These are phyloP conservation scores for Anoplolepis gracilipes DNA, from an alignment of 1,140 invertebrate species.

Conservation along the genomic window DNA sequence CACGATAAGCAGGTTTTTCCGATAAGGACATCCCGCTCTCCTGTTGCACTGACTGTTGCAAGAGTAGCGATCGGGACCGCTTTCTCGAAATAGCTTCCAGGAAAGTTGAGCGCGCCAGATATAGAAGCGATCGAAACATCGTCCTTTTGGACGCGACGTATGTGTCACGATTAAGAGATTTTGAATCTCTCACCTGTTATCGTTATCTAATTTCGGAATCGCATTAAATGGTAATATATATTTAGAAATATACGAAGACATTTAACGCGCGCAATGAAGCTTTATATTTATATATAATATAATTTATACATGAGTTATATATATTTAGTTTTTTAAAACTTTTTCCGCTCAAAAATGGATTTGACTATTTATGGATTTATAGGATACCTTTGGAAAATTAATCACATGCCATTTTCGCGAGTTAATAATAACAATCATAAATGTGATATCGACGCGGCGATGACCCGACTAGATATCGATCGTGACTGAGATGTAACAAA, in stretches of 20 bases:
- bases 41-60: slow-evolving; percentile 28
- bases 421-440: slow-evolving; percentile 46
- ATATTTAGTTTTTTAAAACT: background rate
- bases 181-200: slow-evolving; percentile 15
- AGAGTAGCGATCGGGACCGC: slow-evolving; percentile 35
- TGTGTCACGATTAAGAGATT: slow-evolving; percentile 24
- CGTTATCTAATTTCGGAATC: slow-evolving; percentile 12
- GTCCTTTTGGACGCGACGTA: background rate
- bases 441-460: slow-evolving; percentile 30
- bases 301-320: no score
- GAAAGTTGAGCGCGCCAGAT: slow-evolving; percentile 15
- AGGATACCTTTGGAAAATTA: background rate
- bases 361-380: background rate
- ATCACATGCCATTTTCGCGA: background rate
- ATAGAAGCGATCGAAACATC: slow-evolving; percentile 47
- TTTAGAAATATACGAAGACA: background rate
- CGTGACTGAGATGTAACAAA: slow-evolving; percentile 44
- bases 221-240: background rate
- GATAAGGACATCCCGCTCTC: slow-evolving; percentile 61
- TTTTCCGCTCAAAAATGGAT: background rate
- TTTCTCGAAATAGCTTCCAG: slow-evolving; percentile 15
- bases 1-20: slow-evolving; percentile 69
- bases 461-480: slow-evolving; percentile 50
- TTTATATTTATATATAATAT: no score
- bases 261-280: background rate